phyloP scores from a whole-genome alignment of 2,888 invertebrate genomes.

The Synergus itoensis region DNA sequence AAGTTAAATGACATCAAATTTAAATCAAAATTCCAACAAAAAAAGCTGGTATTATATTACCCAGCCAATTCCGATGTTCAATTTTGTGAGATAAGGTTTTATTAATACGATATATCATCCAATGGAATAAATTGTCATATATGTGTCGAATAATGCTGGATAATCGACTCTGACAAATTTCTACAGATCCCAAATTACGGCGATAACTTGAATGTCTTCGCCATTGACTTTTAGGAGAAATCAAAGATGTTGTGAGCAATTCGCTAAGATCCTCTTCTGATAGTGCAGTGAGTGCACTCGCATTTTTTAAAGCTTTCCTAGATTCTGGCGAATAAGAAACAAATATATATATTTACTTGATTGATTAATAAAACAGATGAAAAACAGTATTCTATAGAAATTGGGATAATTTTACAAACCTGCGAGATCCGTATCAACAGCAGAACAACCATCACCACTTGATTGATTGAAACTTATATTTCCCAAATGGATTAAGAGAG shows the following conservation, averaged over 20 bases:
- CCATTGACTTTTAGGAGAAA: conserved; percentile 63
- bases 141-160: conserved; percentile 75
- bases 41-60: conserved; percentile 55
- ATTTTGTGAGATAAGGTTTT: conserved; percentile 60
- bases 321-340: conserved; percentile 60
- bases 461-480: conserved; percentile 68
- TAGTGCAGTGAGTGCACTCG: conserved; percentile 62
- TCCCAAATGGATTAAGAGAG: conserved; percentile 73
- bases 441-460: conserved; percentile 59
- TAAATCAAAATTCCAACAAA: no score
- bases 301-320: conserved; percentile 63
- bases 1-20: no score
- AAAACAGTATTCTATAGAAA: not conserved
- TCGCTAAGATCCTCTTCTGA: conserved; percentile 59
- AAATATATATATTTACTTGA: not conserved
- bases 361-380: no score
- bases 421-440: conserved; percentile 57
- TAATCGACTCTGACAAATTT: conserved; percentile 74
- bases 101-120: conserved; percentile 71
- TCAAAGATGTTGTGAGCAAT: conserved; percentile 68
- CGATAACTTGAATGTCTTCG: conserved; percentile 66
- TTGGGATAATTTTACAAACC: conserved; percentile 48
- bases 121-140: conserved; percentile 74
- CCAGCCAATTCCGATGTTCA: conserved; percentile 64
- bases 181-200: conserved; percentile 68